phyloP scores from a whole-genome alignment of 2,888 invertebrate species.

The Terebella lapidaria region DNA sequence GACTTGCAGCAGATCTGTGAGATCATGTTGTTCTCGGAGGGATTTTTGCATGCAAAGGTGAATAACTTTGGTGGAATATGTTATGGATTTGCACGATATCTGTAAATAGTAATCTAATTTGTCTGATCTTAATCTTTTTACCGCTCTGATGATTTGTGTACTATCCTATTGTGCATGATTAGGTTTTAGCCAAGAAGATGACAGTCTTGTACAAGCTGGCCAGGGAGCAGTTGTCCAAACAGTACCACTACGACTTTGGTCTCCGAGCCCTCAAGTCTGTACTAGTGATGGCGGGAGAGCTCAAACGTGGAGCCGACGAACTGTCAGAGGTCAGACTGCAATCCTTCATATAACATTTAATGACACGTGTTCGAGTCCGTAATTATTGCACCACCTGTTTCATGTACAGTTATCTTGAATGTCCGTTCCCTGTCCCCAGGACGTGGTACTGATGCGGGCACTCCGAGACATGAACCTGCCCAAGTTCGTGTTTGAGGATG shows the following conservation, averaged over 20 bases:
- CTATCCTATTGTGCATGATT: background rate
- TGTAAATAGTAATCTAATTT: too few species aligned
- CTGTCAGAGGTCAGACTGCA: conserved; percentile 64
- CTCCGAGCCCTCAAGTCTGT: conserved; percentile 85
- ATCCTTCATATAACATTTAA: too few species aligned
- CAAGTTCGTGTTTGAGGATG: conserved; percentile 87
- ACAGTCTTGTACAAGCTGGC: conserved; percentile 83
- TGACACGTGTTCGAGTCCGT: too few species aligned
- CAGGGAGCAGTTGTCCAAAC: conserved; percentile 81
- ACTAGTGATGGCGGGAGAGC: conserved; percentile 82
- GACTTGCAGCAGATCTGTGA: conserved; percentile 87
- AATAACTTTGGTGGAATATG: background rate
- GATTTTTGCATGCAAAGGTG: conserved; percentile 80
- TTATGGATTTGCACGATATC: background rate
- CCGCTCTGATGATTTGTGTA: background rate
- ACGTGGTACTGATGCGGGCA: conserved; percentile 84
- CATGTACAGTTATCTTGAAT: too few species aligned
- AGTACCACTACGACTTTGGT: conserved; percentile 92
- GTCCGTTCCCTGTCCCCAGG: conserved; percentile 50
- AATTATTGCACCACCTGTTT: too few species aligned
- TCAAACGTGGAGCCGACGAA: conserved; percentile 73
- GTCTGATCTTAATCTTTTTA: background rate
- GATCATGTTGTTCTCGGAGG: conserved; percentile 87
- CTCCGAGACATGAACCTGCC: conserved; percentile 88
- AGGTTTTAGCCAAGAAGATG: conserved; percentile 86